Evolutionary conservation across 2,113 vertebrate genomes (phyloP), one percentile per base, ranked within the genome.

Genomic region (Carlito syrichta): DNA sequence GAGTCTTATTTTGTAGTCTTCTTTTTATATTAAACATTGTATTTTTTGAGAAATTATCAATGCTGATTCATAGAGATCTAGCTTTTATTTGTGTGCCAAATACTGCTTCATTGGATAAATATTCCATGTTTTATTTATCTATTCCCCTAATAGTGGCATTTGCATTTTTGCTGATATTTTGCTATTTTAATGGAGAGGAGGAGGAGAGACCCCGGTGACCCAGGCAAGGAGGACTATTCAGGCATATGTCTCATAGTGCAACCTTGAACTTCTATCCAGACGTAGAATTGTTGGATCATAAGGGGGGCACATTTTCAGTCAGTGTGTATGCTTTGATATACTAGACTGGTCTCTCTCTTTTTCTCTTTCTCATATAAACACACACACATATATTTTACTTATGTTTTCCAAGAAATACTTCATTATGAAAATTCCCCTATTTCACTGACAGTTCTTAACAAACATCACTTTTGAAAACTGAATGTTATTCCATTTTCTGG

Each of bases 181-280:
- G 54, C 23, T 83, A 25, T 50, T 30, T 25, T 32, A 48, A 32
- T 23, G 19, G 4, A 20, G 45, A 50, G 3, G 27, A 71, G 17
- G n/a, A n/a, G n/a, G n/a, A n/a, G n/a, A n/a, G n/a, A n/a, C n/a
- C n/a, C n/a, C n/a, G n/a, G n/a, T n/a, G n/a, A n/a, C n/a, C n/a
- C n/a, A n/a, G n/a, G n/a, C n/a, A n/a, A n/a, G n/a, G n/a, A n/a
- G n/a, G n/a, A n/a, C n/a, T 27, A 8, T 13, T 68, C 19, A 43
- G 16, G 12, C 1, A 0, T 5, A 2, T 56, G 40, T 35, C 52
- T 43, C 16, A 22, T n/a, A 8, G 20, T n/a, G 50, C 56, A n/a
- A 11, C 11, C 32, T 9, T 58, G 38, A 91, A 20, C 25, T 56
- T 68, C 48, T 82, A n/a, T 38, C 30, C 22, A 68, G 27, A 48